Base-by-base conservation (phyloP, 1,140 invertebrate genomes). In the Hypsibius dujardini region DNA sequence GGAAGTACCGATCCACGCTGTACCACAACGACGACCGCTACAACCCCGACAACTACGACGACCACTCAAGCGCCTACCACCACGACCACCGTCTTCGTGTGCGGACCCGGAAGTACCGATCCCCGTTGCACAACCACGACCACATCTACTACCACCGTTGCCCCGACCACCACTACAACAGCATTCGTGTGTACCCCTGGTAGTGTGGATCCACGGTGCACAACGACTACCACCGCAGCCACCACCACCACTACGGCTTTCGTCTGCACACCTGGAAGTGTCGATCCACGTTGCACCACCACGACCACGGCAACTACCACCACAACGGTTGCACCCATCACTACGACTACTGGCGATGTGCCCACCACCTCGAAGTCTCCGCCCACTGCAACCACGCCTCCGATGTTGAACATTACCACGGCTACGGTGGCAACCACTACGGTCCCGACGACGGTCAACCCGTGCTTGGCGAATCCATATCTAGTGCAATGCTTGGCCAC, bases 201-300 rank as follows among this genome's bases (percentile, higher is more conserved):
- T n/a, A n/a, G n/a, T n/a, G n/a, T n/a, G n/a, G n/a, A n/a, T n/a
- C n/a, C n/a, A n/a, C n/a, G n/a, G n/a, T n/a, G n/a, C n/a, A n/a
- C n/a, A 7, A 56, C 50, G 7, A 56, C 50, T 56, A 56, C 50
- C 7, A 56, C 50, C 50, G n/a, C 50, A 56, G n/a, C n/a, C 7
- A 7, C 50, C n/a, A 56, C n/a, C 50, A 56, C n/a, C 7, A 56
- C 50, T n/a, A 56, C 50, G 7, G n/a, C 50, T 7, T 56, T 56
- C 50, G 50, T 7, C 50, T 56, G 50, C 50, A 56, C 50, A 7
- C n/a, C 7, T n/a, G n/a, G n/a, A 7, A 56, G 7, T n/a, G n/a
- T 7, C 50, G 50, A 56, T n/a, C 50, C 50, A n/a, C 50, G n/a
- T n/a, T 56, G 50, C n/a, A 56, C 50, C 50, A 56, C 50, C 50